Evolutionary conservation across 2,888 invertebrate genomes (phyloP).

Genomic region (Leptopilina syphax): DNA sequence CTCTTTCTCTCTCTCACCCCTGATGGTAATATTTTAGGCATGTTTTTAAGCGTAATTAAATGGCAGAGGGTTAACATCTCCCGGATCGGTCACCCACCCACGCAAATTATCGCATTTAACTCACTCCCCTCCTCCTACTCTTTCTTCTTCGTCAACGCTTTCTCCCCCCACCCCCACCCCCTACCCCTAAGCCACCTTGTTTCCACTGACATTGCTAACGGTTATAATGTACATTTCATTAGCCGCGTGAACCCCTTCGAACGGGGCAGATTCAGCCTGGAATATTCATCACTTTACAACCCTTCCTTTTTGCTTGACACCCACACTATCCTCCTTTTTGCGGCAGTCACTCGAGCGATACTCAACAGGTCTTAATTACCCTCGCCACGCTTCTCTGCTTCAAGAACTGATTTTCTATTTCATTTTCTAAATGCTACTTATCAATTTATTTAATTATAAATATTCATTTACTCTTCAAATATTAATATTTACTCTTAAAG

Average conservation of each 20-base stretch:
- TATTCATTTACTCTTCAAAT: no score
- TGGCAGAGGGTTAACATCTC: conserved; percentile 71
- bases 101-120: conserved; percentile 75
- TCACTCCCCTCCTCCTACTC: conserved; percentile 56
- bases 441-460: no score
- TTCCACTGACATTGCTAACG: conserved; percentile 51
- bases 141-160: conserved; percentile 52
- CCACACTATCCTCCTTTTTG: conserved; percentile 56
- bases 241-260: conserved; percentile 69
- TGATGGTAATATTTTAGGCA: conserved; percentile 74
- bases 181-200: no score
- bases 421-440: no score
- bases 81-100: conserved; percentile 69
- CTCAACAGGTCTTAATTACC: conserved; percentile 74
- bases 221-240: conserved; percentile 75
- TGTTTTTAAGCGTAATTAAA: conserved; percentile 76
- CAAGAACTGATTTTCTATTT: conserved; percentile 10
- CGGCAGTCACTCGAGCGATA: conserved; percentile 54
- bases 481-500: no score
- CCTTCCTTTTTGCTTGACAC: conserved; percentile 65
- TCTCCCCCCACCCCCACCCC: conserved; percentile 16
- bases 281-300: conserved; percentile 74
- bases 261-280: conserved; percentile 66
- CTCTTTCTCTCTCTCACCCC: conserved; percentile 62
- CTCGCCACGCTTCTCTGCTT: conserved; percentile 44